These are phyloP conservation scores for Palythoa grandiflora DNA, from an alignment of 92 coral and sea anemone genomes.

Conservation along the genomic window DNA sequence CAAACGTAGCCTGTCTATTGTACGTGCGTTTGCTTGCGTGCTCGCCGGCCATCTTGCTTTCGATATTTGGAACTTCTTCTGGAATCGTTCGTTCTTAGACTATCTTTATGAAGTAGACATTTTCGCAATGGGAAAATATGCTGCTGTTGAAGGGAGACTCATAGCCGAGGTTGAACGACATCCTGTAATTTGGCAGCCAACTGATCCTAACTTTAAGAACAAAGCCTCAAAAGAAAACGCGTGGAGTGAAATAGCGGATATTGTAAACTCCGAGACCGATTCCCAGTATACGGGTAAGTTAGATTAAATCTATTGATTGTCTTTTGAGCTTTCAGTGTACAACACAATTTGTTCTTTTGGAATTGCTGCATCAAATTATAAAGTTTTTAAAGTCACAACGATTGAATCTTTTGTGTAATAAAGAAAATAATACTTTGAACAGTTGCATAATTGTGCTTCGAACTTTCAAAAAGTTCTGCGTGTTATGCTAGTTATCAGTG, in stretches of 20 bases:
- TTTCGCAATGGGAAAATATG: conserved; percentile 45
- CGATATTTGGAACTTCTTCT: background rate
- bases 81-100: background rate
- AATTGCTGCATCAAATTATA: background rate
- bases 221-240: conserved; percentile 52
- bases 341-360: background rate
- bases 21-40: conserved; percentile 53
- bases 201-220: conserved; percentile 53
- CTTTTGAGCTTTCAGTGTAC: background rate
- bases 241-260: conserved; percentile 49
- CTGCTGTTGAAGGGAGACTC: conserved; percentile 43
- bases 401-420: background rate
- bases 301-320: background rate
- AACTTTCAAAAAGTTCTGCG: background rate
- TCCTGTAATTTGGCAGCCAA: conserved; percentile 51
- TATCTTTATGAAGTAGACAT: conserved; percentile 12
- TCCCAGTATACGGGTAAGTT: conserved; percentile 38
- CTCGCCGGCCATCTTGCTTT: conserved; percentile 42
- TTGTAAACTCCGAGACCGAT: conserved; percentile 45
- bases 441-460: background rate
- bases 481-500: background rate
- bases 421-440: background rate
- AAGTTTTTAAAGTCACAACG: background rate
- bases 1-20: conserved; percentile 38
- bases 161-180: conserved; percentile 46